These are phyloP conservation scores for Eulacestoma nigropectus DNA, from an alignment of 2,113 vertebrate species.

Conservation along the genomic window DNA sequence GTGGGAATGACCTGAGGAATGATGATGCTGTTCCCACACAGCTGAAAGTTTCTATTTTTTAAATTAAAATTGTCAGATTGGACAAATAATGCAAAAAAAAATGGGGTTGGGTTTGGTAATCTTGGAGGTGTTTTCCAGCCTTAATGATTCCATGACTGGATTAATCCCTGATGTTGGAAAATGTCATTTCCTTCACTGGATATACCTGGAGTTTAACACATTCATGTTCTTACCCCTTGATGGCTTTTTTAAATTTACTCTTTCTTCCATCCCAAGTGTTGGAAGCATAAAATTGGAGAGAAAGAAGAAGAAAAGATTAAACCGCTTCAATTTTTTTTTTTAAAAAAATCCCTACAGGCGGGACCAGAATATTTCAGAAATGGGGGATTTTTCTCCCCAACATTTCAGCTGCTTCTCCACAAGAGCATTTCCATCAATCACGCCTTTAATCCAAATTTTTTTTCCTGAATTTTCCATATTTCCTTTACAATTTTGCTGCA, in stretches of 20 bases:
- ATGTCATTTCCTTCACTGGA: background rate
- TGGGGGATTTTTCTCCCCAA: background rate
- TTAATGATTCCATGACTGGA: background rate
- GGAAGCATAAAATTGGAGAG: background rate
- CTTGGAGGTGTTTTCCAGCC: background rate
- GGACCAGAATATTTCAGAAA: background rate
- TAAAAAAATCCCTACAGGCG: background rate
- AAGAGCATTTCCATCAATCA: background rate
- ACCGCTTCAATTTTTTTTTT: background rate
- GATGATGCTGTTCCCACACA: background rate
- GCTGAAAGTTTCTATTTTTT: background rate
- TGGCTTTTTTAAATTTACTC: background rate
- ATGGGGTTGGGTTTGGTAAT: background rate
- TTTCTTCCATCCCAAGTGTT: slow-evolving; percentile 1
- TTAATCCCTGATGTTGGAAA: background rate
- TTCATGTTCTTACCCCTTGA: background rate
- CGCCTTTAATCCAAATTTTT: background rate
- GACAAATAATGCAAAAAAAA: background rate
- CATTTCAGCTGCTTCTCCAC: background rate
- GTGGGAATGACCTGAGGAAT: background rate
- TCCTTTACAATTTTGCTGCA: background rate
- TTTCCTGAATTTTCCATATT: background rate
- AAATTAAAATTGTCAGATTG: background rate
- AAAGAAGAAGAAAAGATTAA: background rate
- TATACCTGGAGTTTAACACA: background rate